Evolutionary conservation across 2,113 vertebrate genomes (phyloP).

Genomic region (Clinocottus analis): DNA sequence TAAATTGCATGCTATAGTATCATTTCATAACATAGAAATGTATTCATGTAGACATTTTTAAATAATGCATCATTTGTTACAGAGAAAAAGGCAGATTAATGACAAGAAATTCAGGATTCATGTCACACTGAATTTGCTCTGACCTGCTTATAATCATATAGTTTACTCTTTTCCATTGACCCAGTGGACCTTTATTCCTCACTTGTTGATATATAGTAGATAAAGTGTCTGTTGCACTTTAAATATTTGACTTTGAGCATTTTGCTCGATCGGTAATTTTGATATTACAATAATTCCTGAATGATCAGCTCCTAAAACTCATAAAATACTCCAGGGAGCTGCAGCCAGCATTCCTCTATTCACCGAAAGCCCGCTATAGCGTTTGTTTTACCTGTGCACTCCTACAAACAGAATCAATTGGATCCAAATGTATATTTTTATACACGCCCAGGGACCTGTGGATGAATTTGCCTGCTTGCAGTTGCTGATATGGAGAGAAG

Average conservation of each 20-base stretch:
- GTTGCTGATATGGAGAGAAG: constrained; percentile 3
- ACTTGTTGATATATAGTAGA: no score
- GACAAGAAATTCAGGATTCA: background rate
- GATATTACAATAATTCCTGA: background rate
- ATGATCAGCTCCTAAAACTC: no score
- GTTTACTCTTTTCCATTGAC: background rate
- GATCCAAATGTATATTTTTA: constrained; percentile 12
- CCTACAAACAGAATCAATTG: constrained; percentile 5
- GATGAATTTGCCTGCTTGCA: constrained; percentile 28
- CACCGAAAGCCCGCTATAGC: background rate
- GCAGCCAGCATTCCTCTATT: background rate
- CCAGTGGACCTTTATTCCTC: background rate
- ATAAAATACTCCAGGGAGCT: background rate
- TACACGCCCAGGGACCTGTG: background rate
- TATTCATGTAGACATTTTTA: background rate
- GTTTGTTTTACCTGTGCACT: background rate
- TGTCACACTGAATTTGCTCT: no score
- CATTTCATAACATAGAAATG: background rate
- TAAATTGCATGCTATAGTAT: background rate
- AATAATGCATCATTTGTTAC: background rate
- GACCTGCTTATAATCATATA: no score
- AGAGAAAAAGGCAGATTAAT: background rate
- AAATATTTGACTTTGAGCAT: background rate
- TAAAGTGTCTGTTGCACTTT: background rate
- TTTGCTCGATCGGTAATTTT: background rate